Evolutionary conservation across 1,140 invertebrate species (phyloP), one percentile per base, ranked within the genome.

Genomic region (Eupristina koningsbergeri): DNA sequence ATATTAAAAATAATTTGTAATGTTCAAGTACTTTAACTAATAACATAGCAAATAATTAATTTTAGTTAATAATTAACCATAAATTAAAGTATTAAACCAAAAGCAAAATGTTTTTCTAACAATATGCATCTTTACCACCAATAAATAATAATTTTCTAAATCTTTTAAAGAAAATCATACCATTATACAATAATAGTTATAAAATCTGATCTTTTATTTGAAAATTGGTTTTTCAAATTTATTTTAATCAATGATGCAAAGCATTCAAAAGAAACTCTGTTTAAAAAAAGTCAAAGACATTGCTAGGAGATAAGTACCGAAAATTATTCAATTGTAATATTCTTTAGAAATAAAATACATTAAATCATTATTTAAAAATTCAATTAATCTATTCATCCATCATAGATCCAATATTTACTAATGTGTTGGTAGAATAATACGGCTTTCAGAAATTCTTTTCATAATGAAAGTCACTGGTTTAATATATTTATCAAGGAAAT

Each of bases 301-400:
- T 47, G 6, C 39, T 29, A 47, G 39, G 6, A 17, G 39, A 73
- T 19, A 17, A 39, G 15, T 26, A 34, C 9, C 50, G 26, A 71
- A 81, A 63, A 81, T 81, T 74, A 81, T 81, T 36, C 80, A 81
- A 61, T 81, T 81, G 58, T 75, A 34, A n/a, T 34, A 39, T 71
- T 73, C 45, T 41, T 75, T 39, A 36, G 19, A 45, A 22, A 15
- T 50, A 81, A 80, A 39, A 7, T n/a, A 29, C 29, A 39, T 73
- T 29, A 17, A 74, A 50, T 81, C 22, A 31, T 29, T 17, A 39
- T 15, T 17, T 29, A 22, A 19, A 22, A 7, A n/a, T 81, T 61
- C 69, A 50, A 73, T 61, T 31, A 13, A 17, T 13, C 69, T 39
- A 81, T 81, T 81, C 80, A 74, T 74, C 69, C 71, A 71, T 61